Evolutionary conservation across 2,797 vertebrate genomes (phyloP), one percentile per base, ranked within the genome.

Genomic region (Mormyrus proboscirostris): DNA sequence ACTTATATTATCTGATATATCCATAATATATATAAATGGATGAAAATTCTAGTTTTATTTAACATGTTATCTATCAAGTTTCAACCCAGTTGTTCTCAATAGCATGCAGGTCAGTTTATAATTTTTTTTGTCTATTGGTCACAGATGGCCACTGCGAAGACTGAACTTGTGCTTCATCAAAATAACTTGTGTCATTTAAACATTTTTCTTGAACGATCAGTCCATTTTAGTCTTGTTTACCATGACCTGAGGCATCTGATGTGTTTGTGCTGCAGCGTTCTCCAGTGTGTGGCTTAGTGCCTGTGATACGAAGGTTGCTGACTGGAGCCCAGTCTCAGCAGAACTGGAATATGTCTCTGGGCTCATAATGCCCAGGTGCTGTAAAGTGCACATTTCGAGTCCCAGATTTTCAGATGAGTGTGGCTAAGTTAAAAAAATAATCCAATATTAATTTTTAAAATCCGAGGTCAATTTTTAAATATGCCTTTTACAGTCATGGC

Each of bases 11-110:
- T 19, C 33, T 44, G 4, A 79, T 79, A 38, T 19, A 44, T 79
- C 16, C 62, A 12, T 47, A 50, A 84, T 50, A 38, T 22, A 3
- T 49, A 9, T 38, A 41, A 49, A 47, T 82, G 38, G 2, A 82
- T 82, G 76, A 84, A n/a, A 50, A 50, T 47, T 84, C n/a, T n/a
- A 50, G 41, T 84, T 84, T 41, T 84, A 47, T 84, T 19, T 84
- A 50, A 6, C 44, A 25, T 84, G 14, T 76, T 41, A 76, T 76
- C 69, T 38, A 38, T 76, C 33, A 76, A 19, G 69, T 41, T 38
- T 16, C 12, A 76, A 4, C 25, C 4, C 33, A 73, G 4, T 38
- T 38, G 33, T 38, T 73, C 12, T 41, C 4, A 76, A 41, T 41
- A 41, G 7, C 29, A 41, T 38, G 4, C 69, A 41, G 69, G 69